A percentile compares a stretch with the other conserved stretches of the same genome.
Conservation (phyloP, 2,113 vertebrate genomes). For the Ciconia boyciana region DNA sequence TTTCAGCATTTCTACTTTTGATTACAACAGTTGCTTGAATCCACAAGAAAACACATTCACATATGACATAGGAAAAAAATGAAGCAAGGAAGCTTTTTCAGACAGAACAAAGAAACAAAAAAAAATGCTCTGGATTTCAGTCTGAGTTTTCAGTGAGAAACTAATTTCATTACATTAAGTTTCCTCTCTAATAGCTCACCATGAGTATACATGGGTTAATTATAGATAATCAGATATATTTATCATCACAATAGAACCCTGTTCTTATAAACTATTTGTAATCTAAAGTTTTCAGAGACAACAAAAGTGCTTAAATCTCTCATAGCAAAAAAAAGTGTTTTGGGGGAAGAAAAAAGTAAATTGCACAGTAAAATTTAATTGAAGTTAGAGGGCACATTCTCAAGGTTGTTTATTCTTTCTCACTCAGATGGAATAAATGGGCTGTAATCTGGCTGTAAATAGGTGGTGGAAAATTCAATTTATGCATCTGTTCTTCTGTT, state of each 20-base stretch:
- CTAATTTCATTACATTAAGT: neutral
- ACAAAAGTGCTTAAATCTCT: neutral
- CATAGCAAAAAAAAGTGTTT: neutral
- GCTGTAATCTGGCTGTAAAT: conserved; percentile 39
- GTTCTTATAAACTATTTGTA: neutral
- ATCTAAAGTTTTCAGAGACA: neutral
- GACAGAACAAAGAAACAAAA: neutral
- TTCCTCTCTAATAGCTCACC: neutral
- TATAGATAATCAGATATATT: conserved; percentile 13
- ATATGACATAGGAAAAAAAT: neutral
- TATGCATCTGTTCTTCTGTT: conserved; percentile 6
- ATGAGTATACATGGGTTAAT: conserved; percentile 31
- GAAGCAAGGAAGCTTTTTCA: neutral
- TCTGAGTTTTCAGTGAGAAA: neutral
- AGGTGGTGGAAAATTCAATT: conserved; percentile 37
- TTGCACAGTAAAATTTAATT: conserved; percentile 52
- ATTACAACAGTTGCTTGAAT: neutral
- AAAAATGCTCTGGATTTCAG: neutral
- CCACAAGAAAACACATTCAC: neutral
- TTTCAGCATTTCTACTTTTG: neutral
- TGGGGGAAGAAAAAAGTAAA: neutral
- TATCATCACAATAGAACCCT: neutral
- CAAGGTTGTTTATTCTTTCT: conserved; percentile 33
- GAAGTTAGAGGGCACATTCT: conserved; percentile 41
- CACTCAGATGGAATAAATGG: conserved; percentile 41